phyloP scores from a whole-genome alignment of 35 echinoderm and acorn worm genomes.

The Nesometra sesokonis region DNA sequence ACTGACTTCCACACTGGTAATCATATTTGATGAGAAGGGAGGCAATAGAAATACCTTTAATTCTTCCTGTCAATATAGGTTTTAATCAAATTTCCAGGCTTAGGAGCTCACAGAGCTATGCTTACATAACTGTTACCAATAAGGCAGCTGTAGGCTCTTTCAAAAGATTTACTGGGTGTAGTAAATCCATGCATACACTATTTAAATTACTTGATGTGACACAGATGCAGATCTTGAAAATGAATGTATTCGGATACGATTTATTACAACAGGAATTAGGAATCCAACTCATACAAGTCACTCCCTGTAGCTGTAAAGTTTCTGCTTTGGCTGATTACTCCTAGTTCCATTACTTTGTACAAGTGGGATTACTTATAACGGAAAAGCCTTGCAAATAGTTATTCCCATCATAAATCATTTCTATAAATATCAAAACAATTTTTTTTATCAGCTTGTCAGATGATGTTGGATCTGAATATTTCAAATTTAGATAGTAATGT shows the following conservation, averaged over 20 bases:
- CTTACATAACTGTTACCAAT: neutral
- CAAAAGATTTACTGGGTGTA: neutral
- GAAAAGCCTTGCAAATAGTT: no score
- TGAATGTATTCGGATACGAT: neutral
- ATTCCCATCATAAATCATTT: no score
- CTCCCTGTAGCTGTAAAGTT: no score
- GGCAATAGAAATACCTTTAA: neutral
- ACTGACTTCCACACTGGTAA: neutral
- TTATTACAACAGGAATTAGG: neutral
- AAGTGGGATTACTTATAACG: no score
- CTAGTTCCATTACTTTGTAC: no score
- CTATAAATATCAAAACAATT: no score
- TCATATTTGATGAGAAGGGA: neutral
- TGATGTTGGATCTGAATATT: no score
- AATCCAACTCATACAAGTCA: neutral
- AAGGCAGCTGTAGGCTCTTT: neutral
- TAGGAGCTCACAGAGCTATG: neutral
- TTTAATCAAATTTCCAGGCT: neutral
- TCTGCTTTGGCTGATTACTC: no score
- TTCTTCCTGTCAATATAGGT: neutral
- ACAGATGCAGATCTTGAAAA: neutral
- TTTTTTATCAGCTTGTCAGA: no score
- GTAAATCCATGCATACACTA: neutral
- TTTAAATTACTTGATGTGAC: neutral
- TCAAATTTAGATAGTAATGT: no score